Evolutionary conservation across 2,113 vertebrate genomes (phyloP).

Genomic region (Cochlearius cochlearius): DNA sequence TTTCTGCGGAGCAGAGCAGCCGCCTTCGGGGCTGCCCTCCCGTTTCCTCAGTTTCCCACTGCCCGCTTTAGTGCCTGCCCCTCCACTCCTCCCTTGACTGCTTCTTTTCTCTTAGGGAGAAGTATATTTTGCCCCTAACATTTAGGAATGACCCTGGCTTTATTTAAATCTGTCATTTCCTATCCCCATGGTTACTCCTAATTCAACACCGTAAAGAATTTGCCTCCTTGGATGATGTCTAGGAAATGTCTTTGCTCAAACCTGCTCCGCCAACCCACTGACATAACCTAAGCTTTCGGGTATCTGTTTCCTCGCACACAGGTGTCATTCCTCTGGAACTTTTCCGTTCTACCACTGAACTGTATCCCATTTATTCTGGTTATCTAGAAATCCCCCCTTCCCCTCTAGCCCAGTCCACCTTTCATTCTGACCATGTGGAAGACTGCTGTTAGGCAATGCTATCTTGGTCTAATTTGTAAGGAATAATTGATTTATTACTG

Average conservation of each 20-base stretch:
- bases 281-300: neutral
- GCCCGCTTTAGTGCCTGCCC: too few relatives aligned
- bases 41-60: neutral
- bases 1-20: neutral
- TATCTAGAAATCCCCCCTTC: constrained; percentile 49
- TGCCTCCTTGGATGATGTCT: neutral
- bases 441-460: constrained; percentile 36
- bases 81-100: neutral
- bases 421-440: constrained; percentile 39
- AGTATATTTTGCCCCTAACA: neutral
- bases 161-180: neutral
- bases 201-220: neutral
- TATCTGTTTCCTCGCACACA: neutral
- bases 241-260: neutral
- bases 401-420: constrained; percentile 11
- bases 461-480: constrained; percentile 41
- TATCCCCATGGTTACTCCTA: neutral
- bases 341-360: neutral
- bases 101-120: neutral
- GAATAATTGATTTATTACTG: constrained; percentile 61
- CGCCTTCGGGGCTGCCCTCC: neutral
- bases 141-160: neutral
- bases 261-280: neutral
- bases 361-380: constrained; percentile 16
- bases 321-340: constrained; percentile 29